A percentile compares a stretch with the other conserved stretches of the same genome.
phyloP scores from a whole-genome alignment of 2,888 invertebrate species.

The Scaeva pyrastri region DNA sequence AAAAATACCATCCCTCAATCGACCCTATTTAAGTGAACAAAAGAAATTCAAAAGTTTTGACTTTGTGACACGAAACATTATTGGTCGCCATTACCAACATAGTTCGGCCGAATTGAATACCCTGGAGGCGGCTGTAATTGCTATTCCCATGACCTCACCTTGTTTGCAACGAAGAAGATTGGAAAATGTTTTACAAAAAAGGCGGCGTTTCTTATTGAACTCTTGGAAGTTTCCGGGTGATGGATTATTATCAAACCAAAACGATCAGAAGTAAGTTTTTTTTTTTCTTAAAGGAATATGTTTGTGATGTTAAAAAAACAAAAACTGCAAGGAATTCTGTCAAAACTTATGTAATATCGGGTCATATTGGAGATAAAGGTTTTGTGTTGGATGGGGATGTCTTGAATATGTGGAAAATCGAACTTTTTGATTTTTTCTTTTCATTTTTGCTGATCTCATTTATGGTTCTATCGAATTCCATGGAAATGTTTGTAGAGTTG shows the following conservation, averaged over 20 bases:
- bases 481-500: no score
- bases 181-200: conserved; percentile 58
- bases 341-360: no score
- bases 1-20: conserved; percentile 23
- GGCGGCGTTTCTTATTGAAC: conserved; percentile 53
- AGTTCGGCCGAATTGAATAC: conserved; percentile 66
- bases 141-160: conserved; percentile 38
- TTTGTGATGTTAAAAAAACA: neutral
- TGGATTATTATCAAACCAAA: conserved; percentile 33
- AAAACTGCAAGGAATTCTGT: neutral
- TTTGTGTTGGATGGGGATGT: no score
- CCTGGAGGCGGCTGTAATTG: conserved; percentile 24
- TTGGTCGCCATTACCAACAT: conserved; percentile 76
- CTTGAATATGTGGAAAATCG: no score
- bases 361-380: no score
- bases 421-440: no score
- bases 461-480: no score
- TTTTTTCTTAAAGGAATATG: neutral
- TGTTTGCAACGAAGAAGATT: conserved; percentile 50
- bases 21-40: conserved; percentile 58
- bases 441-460: no score
- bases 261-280: conserved; percentile 38
- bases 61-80: conserved; percentile 69
- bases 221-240: conserved; percentile 46
- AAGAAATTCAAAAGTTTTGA: conserved; percentile 70